Evolutionary conservation across 2,797 vertebrate genomes (phyloP), one percentile per base, ranked within the genome.

Genomic region (Ptychobarbus kaznakovi): DNA sequence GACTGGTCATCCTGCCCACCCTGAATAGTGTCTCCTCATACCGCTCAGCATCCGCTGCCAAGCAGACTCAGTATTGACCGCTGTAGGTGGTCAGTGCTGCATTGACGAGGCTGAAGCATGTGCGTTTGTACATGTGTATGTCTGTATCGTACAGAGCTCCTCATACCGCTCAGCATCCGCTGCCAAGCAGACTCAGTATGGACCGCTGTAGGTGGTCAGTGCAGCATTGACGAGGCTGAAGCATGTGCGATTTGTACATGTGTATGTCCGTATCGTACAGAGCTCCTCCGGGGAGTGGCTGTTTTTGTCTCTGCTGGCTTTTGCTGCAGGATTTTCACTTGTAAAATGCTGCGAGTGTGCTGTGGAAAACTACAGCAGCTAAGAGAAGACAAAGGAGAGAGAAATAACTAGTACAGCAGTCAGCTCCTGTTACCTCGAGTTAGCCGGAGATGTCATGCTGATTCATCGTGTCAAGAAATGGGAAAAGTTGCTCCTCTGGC

Each of bases 321-420:
- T 89, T 93, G 91, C 93, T 93, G 93, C 93, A 94, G 92, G 93
- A 91, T 91, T 92, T 93, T 93, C 84, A 86, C 88, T 88, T 87
- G 92, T 73, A 87, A 84, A 68, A 84, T 75, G 81, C 80, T 86
- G 82, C 72, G 74, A 84, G 78, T 80, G 81, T 83, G 88, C 81
- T 88, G 88, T 89, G 89, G 89, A 89, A 88, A 88, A 89, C 85
- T 87, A 89, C 88, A 89, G 88, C 87, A 83, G 83, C 86, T 58
- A 65, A 86, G 75, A 28, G 83, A 51, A 87, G 78, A 89, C 73
- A 88, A 86, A 88, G 87, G 85, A 77, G 53, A 73, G 79, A 65
- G 82, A 74, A 80, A 86, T 80, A 87, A 84, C 86, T 77, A 86
- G 61, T 80, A 86, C 75, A 86, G 88, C 90, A 90, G 91, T 93